Percentiles rank a stretch among this genome's conserved stretches.
phyloP scores from a whole-genome alignment of 2,888 invertebrate genomes.

The Ormyrus labotus region DNA sequence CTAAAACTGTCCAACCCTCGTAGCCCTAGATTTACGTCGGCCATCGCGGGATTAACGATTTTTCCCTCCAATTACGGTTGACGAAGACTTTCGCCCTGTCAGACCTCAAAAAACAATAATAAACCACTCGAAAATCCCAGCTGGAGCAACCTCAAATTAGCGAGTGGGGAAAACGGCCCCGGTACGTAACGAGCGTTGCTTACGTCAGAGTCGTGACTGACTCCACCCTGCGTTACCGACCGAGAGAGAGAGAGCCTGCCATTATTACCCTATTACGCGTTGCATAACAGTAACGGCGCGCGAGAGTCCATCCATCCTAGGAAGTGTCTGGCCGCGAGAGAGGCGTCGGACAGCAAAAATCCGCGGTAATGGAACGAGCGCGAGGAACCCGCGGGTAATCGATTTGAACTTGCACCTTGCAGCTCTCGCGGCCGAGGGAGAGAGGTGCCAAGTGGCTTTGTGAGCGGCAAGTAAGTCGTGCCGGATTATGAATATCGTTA shows the following conservation, averaged over 20 bases:
- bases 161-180: too few species aligned
- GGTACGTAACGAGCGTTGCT: constrained; percentile 62
- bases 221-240: constrained; percentile 73
- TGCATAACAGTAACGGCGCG: constrained; percentile 69
- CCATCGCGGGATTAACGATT: constrained; percentile 23
- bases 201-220: constrained; percentile 69
- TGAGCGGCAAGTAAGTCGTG: constrained; percentile 7
- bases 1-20: too few species aligned
- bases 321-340: constrained; percentile 57
- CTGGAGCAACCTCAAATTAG: not conserved
- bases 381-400: constrained; percentile 60
- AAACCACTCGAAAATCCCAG: not conserved
- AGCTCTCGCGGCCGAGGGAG: constrained; percentile 13
- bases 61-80: not conserved
- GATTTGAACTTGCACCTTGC: constrained; percentile 70
- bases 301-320: constrained; percentile 32
- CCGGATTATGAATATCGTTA: constrained; percentile 35
- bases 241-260: constrained; percentile 63
- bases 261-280: constrained; percentile 75
- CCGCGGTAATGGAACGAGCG: constrained; percentile 56
- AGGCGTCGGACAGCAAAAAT: constrained; percentile 64
- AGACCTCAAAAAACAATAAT: constrained; percentile 4
- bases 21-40: too few species aligned
- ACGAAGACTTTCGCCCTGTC: not conserved
- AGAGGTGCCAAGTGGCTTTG: not conserved